A percentile compares a stretch with the other conserved stretches of the same genome.
Conservation (phyloP, 2,113 vertebrate species). For the Leptodactylus fuscus region DNA sequence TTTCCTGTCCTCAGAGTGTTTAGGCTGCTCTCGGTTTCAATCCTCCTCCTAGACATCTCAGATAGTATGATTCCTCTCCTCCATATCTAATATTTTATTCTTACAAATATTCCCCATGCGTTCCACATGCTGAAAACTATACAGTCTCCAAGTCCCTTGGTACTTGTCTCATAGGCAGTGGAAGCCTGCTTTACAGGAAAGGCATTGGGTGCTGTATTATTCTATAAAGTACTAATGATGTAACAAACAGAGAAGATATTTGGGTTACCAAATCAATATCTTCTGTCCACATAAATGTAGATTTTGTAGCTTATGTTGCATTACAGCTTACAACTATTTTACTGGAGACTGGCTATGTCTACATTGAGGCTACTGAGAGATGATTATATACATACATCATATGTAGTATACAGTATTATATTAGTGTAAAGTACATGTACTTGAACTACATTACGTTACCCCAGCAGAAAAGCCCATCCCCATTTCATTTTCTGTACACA, state of each 20-base stretch:
- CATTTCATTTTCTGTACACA: too few relatives aligned
- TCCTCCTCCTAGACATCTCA: constrained; percentile 8
- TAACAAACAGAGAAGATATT: neutral
- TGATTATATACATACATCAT: too few relatives aligned
- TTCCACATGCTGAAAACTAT: neutral
- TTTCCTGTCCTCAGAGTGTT: constrained; percentile 38
- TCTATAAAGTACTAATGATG: neutral
- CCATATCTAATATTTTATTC: constrained; percentile 30
- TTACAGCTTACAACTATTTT: too few relatives aligned
- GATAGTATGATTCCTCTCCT: neutral
- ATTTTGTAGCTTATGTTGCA: too few relatives aligned
- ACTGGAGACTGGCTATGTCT: too few relatives aligned
- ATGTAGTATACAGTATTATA: too few relatives aligned
- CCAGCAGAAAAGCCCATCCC: too few relatives aligned
- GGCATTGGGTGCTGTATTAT: neutral
- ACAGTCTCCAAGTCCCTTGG: neutral
- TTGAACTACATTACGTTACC: too few relatives aligned
- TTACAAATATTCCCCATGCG: constrained; percentile 1
- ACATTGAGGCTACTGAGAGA: too few relatives aligned
- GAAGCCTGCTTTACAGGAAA: neutral
- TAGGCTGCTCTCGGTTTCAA: neutral
- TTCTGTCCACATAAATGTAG: too few relatives aligned
- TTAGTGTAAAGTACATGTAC: too few relatives aligned
- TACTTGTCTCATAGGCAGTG: neutral
- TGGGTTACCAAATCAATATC: too few relatives aligned